phyloP scores from a whole-genome alignment of 2,888 invertebrate species.

The Dryococelus australis region DNA sequence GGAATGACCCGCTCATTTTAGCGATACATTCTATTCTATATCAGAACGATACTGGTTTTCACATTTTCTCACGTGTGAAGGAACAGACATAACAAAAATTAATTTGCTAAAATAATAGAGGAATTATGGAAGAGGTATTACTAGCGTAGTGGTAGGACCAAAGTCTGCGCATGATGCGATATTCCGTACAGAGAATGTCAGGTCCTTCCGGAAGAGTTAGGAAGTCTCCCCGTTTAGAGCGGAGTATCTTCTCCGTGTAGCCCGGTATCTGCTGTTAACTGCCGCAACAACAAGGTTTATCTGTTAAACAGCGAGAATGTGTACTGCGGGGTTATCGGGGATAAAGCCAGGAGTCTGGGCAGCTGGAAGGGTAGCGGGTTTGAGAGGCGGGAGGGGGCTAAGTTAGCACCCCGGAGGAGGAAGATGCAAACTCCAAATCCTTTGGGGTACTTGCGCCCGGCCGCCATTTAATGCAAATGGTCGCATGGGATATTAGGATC shows the following conservation, averaged over 20 bases:
- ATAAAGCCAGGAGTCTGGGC: not conserved
- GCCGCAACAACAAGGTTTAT: slow-evolving; percentile 16
- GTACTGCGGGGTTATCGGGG: not conserved
- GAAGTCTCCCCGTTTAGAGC: not conserved
- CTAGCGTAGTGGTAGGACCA: too few species aligned
- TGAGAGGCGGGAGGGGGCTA: not conserved
- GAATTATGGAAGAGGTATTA: too few species aligned
- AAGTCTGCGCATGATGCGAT: too few species aligned
- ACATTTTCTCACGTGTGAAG: too few species aligned
- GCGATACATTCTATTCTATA: too few species aligned
- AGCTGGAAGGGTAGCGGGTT: not conserved
- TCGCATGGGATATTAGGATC: slow-evolving; percentile 9
- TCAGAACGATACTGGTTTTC: too few species aligned
- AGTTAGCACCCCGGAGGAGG: not conserved
- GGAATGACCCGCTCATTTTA: too few species aligned
- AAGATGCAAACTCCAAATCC: slow-evolving; percentile 16
- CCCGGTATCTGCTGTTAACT: not conserved
- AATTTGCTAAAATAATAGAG: too few species aligned
- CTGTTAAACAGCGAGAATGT: not conserved
- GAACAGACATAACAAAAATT: too few species aligned
- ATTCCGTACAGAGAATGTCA: not conserved
- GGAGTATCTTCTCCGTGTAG: not conserved
- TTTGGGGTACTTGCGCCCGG: not conserved
- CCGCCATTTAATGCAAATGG: slow-evolving; percentile 16
- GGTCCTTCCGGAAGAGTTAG: slow-evolving; percentile 9